Conservation (phyloP, 2,888 invertebrate genomes). For the Drosophila flavopinicola region DNA sequence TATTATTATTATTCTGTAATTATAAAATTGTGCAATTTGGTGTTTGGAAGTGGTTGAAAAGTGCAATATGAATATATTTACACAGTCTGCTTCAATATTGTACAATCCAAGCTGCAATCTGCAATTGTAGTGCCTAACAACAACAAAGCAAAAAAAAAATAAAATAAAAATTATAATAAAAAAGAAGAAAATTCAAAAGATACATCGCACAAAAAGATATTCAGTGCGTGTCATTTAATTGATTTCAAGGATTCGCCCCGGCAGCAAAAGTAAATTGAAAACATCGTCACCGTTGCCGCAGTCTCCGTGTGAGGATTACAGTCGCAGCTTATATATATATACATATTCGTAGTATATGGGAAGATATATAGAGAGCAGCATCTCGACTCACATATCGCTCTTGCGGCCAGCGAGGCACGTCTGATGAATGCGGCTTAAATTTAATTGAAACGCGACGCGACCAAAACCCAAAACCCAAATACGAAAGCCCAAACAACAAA, state of each 20-base stretch:
- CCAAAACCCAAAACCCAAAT: conserved; percentile 9
- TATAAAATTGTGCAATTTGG: conserved; percentile 20
- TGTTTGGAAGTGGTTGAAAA: conserved; percentile 17
- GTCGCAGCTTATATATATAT: conserved; percentile 51
- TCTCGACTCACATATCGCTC: conserved; percentile 50
- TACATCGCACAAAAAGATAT: conserved; percentile 23
- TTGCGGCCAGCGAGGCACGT: conserved; percentile 66
- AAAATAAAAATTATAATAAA: conserved; percentile 5
- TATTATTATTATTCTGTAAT: conserved; percentile 12
- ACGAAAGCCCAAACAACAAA: conserved; percentile 6
- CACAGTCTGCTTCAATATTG: conserved; percentile 25
- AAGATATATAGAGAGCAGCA: conserved; percentile 20
- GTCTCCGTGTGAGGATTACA: conserved; percentile 66
- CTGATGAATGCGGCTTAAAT: conserved; percentile 67
- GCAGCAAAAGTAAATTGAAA: conserved; percentile 59
- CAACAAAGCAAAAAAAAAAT: conserved; percentile 6
- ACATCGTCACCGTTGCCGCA: conserved; percentile 24
- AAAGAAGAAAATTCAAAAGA: neutral
- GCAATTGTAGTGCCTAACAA: conserved; percentile 13
- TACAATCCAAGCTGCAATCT: conserved; percentile 15
- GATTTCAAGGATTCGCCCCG: conserved; percentile 70
- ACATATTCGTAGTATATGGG: conserved; percentile 8
- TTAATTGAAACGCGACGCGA: conserved; percentile 67
- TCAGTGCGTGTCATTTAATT: conserved; percentile 76
- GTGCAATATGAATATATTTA: conserved; percentile 33